Evolutionary conservation across 2,113 vertebrate genomes (phyloP).

Genomic region (Sminthopsis crassicaudata): DNA sequence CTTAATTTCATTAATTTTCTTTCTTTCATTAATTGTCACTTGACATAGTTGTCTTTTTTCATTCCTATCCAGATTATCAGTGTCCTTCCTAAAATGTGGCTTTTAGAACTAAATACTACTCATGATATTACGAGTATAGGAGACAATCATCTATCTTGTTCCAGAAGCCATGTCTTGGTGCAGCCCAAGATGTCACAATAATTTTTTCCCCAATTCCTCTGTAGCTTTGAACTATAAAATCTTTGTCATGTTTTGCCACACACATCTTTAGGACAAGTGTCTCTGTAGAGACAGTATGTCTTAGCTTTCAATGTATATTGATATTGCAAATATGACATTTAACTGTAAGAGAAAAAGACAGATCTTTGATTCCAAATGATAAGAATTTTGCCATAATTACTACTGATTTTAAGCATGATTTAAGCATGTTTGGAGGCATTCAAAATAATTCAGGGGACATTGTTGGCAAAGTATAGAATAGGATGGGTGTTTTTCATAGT

Average conservation of each 20-base stretch:
- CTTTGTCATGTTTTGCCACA: background rate
- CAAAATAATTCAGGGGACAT: conserved; percentile 4
- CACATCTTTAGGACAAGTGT: background rate
- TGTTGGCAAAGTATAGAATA: conserved; percentile 21
- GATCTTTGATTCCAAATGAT: background rate
- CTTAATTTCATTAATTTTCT: background rate
- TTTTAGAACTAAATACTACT: background rate
- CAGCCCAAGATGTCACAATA: background rate
- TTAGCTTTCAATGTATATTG: background rate
- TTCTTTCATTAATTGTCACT: background rate
- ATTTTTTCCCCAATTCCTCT: background rate
- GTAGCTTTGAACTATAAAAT: background rate
- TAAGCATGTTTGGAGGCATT: conserved; percentile 4
- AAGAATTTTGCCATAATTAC: background rate
- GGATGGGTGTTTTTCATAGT: background rate
- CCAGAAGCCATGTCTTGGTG: background rate
- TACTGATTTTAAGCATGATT: conserved; percentile 29
- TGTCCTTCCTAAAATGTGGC: background rate
- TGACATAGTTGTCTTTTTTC: background rate
- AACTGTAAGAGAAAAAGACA: background rate
- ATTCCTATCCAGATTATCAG: background rate
- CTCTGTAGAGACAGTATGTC: background rate
- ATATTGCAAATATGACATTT: background rate
- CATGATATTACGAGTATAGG: background rate
- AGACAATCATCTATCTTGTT: background rate